phyloP scores from a whole-genome alignment of 2,888 invertebrate species.

The Luperina nickerlii region DNA sequence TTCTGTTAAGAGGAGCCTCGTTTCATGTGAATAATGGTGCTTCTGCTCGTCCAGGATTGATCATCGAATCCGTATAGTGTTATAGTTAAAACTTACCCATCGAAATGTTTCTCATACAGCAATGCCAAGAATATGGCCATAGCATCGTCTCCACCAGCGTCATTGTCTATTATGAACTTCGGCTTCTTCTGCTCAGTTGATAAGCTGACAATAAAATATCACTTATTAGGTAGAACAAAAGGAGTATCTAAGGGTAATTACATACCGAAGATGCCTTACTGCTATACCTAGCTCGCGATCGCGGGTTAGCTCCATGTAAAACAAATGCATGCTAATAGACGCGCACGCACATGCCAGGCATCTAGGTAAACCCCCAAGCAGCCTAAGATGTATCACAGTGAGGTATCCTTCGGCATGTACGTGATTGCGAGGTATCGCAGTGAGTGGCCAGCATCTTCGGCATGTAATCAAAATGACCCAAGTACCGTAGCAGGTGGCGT shows the following conservation, averaged over 20 bases:
- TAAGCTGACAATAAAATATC: constrained; percentile 15
- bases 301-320: no score
- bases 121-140: constrained; percentile 82
- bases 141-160: constrained; percentile 83
- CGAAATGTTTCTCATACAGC: constrained; percentile 78
- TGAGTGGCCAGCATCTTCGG: no score
- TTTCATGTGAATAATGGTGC: background rate
- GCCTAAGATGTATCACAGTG: no score
- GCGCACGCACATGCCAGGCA: no score
- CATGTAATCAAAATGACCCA: no score
- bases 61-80: background rate
- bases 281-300: no score
- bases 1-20: background rate
- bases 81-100: constrained; percentile 72
- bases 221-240: background rate
- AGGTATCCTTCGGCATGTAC: no score
- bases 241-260: background rate
- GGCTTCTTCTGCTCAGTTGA: constrained; percentile 36
- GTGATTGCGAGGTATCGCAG: no score
- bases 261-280: no score
- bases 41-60: background rate
- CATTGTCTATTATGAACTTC: constrained; percentile 83
- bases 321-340: no score
- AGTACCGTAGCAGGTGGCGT: background rate
- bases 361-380: no score